Percentiles rank a stretch among this genome's conserved stretches.
These are phyloP conservation scores for Parazoanthus darwini DNA, from an alignment of 92 coral and sea anemone genomes.

Conservation along the genomic window DNA sequence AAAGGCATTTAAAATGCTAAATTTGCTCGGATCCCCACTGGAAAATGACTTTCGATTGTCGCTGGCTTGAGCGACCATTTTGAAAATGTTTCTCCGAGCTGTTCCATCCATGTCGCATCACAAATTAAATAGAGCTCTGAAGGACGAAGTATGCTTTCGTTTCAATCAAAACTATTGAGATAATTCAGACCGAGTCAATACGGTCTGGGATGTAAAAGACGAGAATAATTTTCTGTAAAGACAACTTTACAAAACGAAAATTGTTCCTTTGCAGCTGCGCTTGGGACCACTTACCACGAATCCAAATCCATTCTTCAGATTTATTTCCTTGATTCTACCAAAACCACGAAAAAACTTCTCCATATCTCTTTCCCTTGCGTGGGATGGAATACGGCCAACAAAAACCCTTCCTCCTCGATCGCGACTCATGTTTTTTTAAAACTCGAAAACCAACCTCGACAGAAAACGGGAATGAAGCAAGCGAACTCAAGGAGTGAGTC, in stretches of 20 bases:
- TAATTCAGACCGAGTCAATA: no score
- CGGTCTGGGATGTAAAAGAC: neutral
- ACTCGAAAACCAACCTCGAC: neutral
- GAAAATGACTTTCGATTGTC: neutral
- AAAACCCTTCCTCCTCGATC: conserved; percentile 92
- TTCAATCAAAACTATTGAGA: neutral
- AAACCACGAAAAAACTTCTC: conserved; percentile 91
- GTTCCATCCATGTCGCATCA: neutral
- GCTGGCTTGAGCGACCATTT: neutral
- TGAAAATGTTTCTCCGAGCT: neutral
- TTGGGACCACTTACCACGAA: conserved; percentile 73
- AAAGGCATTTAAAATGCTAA: neutral
- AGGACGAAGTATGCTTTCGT: neutral
- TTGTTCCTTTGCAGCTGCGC: neutral
- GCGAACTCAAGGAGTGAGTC: conserved; percentile 13
- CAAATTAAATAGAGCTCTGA: neutral
- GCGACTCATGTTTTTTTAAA: conserved; percentile 73
- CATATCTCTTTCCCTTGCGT: conserved; percentile 78
- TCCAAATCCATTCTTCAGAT: conserved; percentile 92
- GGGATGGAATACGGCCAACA: conserved; percentile 89
- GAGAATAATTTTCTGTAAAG: neutral
- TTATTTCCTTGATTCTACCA: conserved; percentile 91
- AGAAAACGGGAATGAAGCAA: neutral
- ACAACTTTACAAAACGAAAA: neutral
- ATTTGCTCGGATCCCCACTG: neutral